Percentiles rank a stretch among this genome's conserved stretches.
phyloP scores from a whole-genome alignment of 2,113 vertebrate genomes.

The Antennarius striatus region DNA sequence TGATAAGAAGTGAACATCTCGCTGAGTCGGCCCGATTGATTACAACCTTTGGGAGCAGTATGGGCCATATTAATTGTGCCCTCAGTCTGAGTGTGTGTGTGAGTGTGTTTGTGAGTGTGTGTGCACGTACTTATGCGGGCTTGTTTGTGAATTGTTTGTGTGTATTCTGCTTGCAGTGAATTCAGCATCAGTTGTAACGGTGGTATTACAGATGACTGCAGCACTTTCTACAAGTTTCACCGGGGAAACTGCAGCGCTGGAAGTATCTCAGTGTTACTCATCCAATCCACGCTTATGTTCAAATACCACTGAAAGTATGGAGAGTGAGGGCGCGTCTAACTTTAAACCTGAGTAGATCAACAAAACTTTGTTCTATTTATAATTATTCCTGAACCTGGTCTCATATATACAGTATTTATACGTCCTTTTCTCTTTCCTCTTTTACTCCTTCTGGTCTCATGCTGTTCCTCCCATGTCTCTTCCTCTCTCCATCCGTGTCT shows the following conservation, averaged over 20 bases:
- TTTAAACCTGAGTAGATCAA: neutral
- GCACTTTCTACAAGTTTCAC: conserved; percentile 59
- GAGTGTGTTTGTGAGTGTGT: conserved; percentile 1
- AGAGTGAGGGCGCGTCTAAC: neutral
- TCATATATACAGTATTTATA: neutral
- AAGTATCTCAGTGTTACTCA: conserved; percentile 16
- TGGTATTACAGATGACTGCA: conserved; percentile 56
- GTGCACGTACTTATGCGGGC: conserved; percentile 14
- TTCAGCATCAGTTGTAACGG: conserved; percentile 36
- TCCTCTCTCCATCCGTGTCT: conserved; percentile 15
- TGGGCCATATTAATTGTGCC: conserved; percentile 48
- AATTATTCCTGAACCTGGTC: conserved; percentile 4
- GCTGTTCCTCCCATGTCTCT: neutral
- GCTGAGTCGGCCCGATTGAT: conserved; percentile 66
- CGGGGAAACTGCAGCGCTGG: conserved; percentile 35
- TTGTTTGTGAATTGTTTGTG: conserved; percentile 18
- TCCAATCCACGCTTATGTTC: conserved; percentile 4
- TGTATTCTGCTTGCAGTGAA: conserved; percentile 26
- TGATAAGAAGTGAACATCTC: conserved; percentile 48
- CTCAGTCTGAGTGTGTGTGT: conserved; percentile 9
- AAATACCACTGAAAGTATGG: conserved; percentile 1
- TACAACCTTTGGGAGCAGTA: conserved; percentile 51
- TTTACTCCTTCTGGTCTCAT: conserved; percentile 7
- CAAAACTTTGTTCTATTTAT: neutral
- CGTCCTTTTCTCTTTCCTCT: conserved; percentile 1